Base-by-base conservation (phyloP, 2,888 invertebrate genomes). In the Pollenia angustigena region DNA sequence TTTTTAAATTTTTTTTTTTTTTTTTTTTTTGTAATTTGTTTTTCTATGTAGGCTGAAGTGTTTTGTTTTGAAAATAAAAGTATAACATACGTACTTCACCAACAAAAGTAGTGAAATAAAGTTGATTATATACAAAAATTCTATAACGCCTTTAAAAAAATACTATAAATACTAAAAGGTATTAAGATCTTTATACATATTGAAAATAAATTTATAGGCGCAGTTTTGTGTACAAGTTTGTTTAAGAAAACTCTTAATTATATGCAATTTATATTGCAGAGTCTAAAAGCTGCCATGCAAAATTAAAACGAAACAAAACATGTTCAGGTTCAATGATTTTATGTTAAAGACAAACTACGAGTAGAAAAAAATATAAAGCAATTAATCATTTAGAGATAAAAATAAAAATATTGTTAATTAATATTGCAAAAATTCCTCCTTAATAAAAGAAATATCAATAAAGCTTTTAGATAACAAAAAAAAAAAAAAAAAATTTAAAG, bases 281-380 rank as follows among this genome's bases (percentile, higher is more conserved):
- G 23, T 54, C 18, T 54, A 52, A 10, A 42, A 72, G 18, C n/a
- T 23, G 40, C n/a, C 32, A 52, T 40, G 44, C 46, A 42, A 52
- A n/a, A 9, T 16, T 8, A 52, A 6, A 16, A 16, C 32, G 32
- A 6, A 10, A 42, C 9, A 52, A 62, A 52, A 54, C 18, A 76
- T 32, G 72, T 79, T 84, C 60, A 72, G 84, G 72, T 84, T 84
- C 78, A 83, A 40, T 83, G 74, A 79, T 44, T 80, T 60, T 40
- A 9, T 16, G 16, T 40, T 42, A 48, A 12, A n/a, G 4, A 54
- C 9, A 54, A 32, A 46, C 18, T 46, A 46, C 72, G n/a, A 58
- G 58, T 32, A 23, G 9, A 48, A 23, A 23, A 14, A 52, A 6
- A 40, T n/a, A 18, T 32, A 52, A 52, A 69, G 44, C 64, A 44